Conservation (phyloP, 2,113 vertebrate species). For the Leptodactylus fuscus region DNA sequence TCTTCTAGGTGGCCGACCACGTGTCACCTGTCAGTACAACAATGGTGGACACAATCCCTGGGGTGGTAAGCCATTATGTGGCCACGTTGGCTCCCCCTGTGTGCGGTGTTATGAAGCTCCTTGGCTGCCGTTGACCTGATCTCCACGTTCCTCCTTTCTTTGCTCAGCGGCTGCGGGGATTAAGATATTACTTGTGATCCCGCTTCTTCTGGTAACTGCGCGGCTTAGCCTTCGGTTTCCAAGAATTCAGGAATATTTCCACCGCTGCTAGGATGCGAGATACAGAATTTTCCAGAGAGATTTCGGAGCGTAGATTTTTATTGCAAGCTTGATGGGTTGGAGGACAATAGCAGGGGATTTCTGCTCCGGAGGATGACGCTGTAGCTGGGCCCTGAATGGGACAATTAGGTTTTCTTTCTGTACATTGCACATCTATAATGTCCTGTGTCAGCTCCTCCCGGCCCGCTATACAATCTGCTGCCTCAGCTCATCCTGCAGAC, state of each 20-base stretch:
- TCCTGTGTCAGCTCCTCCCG: background rate
- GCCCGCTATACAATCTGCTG: background rate
- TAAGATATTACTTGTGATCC: constrained; percentile 23
- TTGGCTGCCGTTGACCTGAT: background rate
- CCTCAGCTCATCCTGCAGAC: background rate
- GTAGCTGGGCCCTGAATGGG: constrained; percentile 3
- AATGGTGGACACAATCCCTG: too few species aligned
- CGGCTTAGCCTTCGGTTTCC: constrained; percentile 10
- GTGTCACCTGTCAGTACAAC: too few species aligned
- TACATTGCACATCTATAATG: background rate
- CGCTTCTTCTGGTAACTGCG: background rate
- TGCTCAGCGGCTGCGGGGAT: constrained; percentile 20
- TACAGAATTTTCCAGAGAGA: background rate
- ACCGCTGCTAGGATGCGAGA: background rate
- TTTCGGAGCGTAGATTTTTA: background rate
- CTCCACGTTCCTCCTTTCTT: background rate
- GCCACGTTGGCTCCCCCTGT: too few species aligned
- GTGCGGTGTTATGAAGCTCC: background rate
- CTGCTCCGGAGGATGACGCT: background rate
- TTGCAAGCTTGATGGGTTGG: background rate
- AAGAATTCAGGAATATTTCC: constrained; percentile 22
- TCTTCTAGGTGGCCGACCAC: too few species aligned
- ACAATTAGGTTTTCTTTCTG: constrained; percentile 24
- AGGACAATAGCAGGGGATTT: background rate
- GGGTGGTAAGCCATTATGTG: too few species aligned